Base-by-base conservation (phyloP, 2,888 invertebrate genomes). In the Smittia sp. region DNA sequence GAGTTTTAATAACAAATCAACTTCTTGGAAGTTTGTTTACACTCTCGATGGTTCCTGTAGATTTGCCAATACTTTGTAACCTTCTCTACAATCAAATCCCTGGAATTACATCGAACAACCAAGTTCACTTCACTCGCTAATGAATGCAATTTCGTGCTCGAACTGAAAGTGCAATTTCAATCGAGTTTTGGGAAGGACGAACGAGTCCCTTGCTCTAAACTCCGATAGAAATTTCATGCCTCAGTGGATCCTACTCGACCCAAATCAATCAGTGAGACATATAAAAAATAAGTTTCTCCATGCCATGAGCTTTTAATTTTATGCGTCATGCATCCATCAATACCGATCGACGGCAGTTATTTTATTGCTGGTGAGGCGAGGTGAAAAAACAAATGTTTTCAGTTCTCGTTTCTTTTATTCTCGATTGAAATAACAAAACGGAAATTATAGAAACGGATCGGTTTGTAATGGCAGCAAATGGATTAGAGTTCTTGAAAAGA, bases 301-400 rank as follows among this genome's bases (percentile, higher is more conserved):
- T 63, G 63, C 32, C 63, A 38, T 2, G 15, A 1, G 7, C 20
- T 69, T 67, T 67, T 69, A 69, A 69, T 69, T 69, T 69, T 69
- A 69, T 69, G 52, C 52, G 27, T 69, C 69, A 69, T 69, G 69
- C 13, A 69, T 69, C 52, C 69, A 52, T 69, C 69, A 69, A 69
- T 69, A 52, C 24, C 46, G 46, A 68, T 68, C 39, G 32, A 63
- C 24, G 58, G 58, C 18, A 58, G n/a, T 9, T 20, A 58, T 58
- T 58, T 18, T 18, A 58, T 58, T 20, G 18, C 1, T 58, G 7
- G 58, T 1, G 69, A 69, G 69, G 69, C 52, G 69, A 69, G 69
- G 69, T 69, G 69, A 52, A 69, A 52, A 69, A 69, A 69, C 69
- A 69, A 69, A 69, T 69, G 69, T 69, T 69, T 69, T 69, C 58